Evolutionary conservation across 2,888 invertebrate genomes (phyloP).

Genomic region (Catotricha subobsoleta): DNA sequence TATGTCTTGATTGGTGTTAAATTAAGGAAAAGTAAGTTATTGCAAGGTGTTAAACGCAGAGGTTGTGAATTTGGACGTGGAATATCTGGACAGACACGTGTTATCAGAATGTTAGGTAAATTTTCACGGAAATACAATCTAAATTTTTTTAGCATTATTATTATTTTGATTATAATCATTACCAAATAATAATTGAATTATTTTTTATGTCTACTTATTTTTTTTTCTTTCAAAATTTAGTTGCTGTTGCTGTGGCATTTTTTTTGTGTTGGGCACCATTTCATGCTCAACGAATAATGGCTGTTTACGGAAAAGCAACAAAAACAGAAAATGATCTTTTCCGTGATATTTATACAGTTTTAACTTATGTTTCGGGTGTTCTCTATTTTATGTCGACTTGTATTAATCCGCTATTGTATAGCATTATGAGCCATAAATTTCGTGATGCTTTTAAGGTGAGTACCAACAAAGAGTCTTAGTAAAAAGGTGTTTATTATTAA

Average conservation of each 20-base stretch:
- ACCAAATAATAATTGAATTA: too few species aligned
- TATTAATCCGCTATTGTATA: conserved; percentile 74
- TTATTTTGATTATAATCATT: too few species aligned
- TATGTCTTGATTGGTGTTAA: conserved; percentile 62
- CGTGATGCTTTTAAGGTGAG: conserved; percentile 69
- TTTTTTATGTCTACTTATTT: too few species aligned
- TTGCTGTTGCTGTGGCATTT: conserved; percentile 68
- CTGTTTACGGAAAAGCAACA: conserved; percentile 42
- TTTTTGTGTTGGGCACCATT: conserved; percentile 85
- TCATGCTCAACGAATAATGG: conserved; percentile 74
- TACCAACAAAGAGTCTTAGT: too few species aligned
- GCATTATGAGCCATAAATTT: conserved; percentile 80
- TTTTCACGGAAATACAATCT: too few species aligned
- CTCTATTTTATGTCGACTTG: conserved; percentile 75
- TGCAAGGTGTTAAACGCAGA: conserved; percentile 39
- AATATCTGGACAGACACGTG: conserved; percentile 37
- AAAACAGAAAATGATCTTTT: conserved; percentile 20
- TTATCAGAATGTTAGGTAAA: conserved; percentile 69
- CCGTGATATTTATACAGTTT: conserved; percentile 39
- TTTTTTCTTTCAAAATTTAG: too few species aligned
- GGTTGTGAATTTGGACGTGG: conserved; percentile 13
- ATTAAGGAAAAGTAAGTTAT: conserved; percentile 42
- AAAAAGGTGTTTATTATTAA: too few species aligned
- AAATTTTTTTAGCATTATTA: too few species aligned
- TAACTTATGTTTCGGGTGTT: conserved; percentile 53